Percentiles rank a stretch among this genome's conserved stretches.
phyloP scores from a whole-genome alignment of 2,113 vertebrate species.

The Orthonyx spaldingii region DNA sequence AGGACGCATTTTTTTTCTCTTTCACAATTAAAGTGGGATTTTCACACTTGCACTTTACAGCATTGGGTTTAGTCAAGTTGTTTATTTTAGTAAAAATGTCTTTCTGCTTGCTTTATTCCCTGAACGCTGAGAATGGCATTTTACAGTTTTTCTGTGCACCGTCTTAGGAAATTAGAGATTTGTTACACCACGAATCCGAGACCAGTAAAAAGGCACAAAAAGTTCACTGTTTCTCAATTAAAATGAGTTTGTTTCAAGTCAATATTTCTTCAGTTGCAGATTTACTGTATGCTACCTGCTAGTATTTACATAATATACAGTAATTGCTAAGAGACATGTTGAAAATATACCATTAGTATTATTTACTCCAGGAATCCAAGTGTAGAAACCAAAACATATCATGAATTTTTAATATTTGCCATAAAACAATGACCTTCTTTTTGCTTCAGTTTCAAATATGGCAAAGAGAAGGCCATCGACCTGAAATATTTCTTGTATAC shows the following conservation, averaged over 20 bases:
- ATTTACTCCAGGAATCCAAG: conserved; percentile 59
- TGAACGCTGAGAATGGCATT: background rate
- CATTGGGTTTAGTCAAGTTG: background rate
- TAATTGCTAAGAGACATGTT: conserved; percentile 50
- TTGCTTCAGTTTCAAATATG: conserved; percentile 24
- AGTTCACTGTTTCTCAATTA: conserved; percentile 21
- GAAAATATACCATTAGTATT: conserved; percentile 59
- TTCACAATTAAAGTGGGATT: conserved; percentile 54
- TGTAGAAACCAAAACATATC: conserved; percentile 45
- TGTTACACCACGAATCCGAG: background rate
- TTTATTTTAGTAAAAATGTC: conserved; percentile 61
- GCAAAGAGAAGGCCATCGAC: conserved; percentile 19
- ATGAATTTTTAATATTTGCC: conserved; percentile 62
- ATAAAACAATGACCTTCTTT: conserved; percentile 49
- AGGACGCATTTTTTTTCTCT: background rate
- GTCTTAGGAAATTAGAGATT: conserved; percentile 37
- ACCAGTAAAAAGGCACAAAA: conserved; percentile 19
- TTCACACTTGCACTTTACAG: conserved; percentile 48
- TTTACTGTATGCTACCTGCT: conserved; percentile 58
- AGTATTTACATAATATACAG: conserved; percentile 55
- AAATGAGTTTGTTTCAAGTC: conserved; percentile 45
- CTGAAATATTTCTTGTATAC: conserved; percentile 27
- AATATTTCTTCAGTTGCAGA: conserved; percentile 42
- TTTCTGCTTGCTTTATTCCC: conserved; percentile 37
- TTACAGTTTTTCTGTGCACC: conserved; percentile 1